Evolutionary conservation across 1,140 invertebrate species (phyloP).

Genomic region (Aphaenogaster ashmeadi): DNA sequence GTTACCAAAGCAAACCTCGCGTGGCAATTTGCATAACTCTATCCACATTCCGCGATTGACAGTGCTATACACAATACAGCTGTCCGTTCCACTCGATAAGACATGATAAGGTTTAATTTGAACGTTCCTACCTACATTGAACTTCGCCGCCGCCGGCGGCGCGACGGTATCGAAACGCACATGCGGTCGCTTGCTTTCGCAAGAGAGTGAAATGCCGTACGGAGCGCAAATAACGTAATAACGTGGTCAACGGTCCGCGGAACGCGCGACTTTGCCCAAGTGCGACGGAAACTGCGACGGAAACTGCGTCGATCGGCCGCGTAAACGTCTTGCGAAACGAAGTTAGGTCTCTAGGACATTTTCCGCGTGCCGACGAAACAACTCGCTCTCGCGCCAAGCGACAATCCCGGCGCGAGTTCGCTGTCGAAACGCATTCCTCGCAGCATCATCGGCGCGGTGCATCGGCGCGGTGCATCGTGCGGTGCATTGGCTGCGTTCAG

Average conservation of each 20-base stretch:
- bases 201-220: slow-evolving; percentile 34
- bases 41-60: background rate
- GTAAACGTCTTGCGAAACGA: slow-evolving; percentile 33
- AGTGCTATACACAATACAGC: background rate
- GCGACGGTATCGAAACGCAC: background rate
- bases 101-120: slow-evolving; percentile 31
- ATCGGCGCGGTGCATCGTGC: background rate
- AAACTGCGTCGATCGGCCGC: slow-evolving; percentile 1
- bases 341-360: slow-evolving; percentile 11
- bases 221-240: slow-evolving; percentile 26
- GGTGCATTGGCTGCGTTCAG: background rate
- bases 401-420: background rate
- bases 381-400: background rate
- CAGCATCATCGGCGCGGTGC: background rate
- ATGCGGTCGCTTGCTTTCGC: slow-evolving; percentile 28
- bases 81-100: slow-evolving; percentile 37
- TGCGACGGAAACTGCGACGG: slow-evolving; percentile 33
- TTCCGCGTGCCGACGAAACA: slow-evolving; percentile 27
- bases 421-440: background rate
- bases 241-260: slow-evolving; percentile 27
- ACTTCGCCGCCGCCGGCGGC: slow-evolving; percentile 23
- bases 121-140: slow-evolving; percentile 44
- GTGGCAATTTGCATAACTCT: background rate
- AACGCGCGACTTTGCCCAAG: slow-evolving; percentile 11
- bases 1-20: background rate